A percentile compares a stretch with the other conserved stretches of the same genome.
These are phyloP conservation scores for Periparus ater DNA, from an alignment of 2,797 vertebrate genomes.

Conservation along the genomic window DNA sequence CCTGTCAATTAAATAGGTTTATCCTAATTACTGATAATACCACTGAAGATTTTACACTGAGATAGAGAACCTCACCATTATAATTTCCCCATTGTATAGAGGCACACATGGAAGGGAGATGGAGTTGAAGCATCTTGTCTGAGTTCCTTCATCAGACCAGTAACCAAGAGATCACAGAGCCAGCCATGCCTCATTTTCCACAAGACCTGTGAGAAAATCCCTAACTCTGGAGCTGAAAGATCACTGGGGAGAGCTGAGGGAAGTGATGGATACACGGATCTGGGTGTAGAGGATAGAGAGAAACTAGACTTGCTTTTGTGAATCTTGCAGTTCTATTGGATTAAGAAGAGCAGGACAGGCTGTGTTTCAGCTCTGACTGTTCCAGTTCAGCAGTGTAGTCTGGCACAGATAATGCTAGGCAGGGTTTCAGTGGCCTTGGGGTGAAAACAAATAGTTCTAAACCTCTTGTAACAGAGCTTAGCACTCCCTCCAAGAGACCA, in stretches of 20 bases:
- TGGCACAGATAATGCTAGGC: neutral
- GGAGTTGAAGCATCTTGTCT: neutral
- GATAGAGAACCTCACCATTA: neutral
- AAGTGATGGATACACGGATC: neutral
- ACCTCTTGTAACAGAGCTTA: neutral
- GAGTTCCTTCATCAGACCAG: neutral
- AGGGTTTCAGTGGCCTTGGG: slow-evolving; percentile 14
- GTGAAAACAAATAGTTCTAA: slow-evolving; percentile 34
- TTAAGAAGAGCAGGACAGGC: neutral
- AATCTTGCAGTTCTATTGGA: neutral
- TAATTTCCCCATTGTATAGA: neutral
- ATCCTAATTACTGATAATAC: neutral
- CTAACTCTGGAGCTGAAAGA: neutral
- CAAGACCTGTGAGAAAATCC: neutral
- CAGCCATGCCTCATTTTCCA: neutral
- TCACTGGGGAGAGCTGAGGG: neutral
- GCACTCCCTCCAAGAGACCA: slow-evolving; percentile 1
- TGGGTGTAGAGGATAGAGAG: neutral
- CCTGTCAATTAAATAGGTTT: neutral
- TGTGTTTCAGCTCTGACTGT: neutral
- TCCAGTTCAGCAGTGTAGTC: neutral
- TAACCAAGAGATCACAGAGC: neutral
- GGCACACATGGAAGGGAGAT: neutral
- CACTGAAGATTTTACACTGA: neutral
- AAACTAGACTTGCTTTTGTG: neutral